Evolutionary conservation across 2,888 invertebrate species (phyloP).

Genomic region (Stenodema calcarata): DNA sequence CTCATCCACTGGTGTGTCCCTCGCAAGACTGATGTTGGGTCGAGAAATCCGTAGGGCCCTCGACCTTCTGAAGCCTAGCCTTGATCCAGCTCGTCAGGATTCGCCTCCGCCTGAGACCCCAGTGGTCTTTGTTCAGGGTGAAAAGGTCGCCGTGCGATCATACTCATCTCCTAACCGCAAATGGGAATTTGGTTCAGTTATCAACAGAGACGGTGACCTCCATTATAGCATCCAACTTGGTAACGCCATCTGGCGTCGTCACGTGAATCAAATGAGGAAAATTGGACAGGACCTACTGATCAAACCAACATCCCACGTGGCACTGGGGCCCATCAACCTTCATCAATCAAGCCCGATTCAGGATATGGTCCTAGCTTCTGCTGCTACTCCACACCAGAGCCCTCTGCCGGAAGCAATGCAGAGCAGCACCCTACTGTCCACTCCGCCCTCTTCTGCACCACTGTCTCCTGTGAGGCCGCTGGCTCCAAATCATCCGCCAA

Average conservation of each 20-base stretch:
- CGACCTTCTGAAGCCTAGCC: conserved; percentile 28
- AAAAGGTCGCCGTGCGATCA: not conserved
- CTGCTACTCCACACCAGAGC: too few species aligned
- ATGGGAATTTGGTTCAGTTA: not conserved
- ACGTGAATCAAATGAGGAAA: not conserved
- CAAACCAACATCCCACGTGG: not conserved
- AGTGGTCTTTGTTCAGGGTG: not conserved
- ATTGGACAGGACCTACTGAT: not conserved
- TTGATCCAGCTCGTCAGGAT: not conserved
- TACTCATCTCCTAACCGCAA: not conserved
- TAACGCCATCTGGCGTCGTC: not conserved
- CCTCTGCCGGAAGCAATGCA: too few species aligned
- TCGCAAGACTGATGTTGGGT: conserved; percentile 29
- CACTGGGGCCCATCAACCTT: too few species aligned
- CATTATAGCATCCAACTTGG: not conserved
- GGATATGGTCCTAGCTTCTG: too few species aligned
- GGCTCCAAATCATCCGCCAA: too few species aligned
- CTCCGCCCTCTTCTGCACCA: too few species aligned
- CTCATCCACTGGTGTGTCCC: not conserved
- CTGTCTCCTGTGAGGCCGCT: too few species aligned
- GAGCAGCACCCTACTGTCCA: too few species aligned
- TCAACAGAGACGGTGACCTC: conserved; percentile 1
- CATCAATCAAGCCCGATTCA: too few species aligned
- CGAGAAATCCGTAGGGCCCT: conserved; percentile 2
- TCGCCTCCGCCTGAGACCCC: not conserved